Percentiles rank a stretch among this genome's conserved stretches.
phyloP scores from a whole-genome alignment of 2,113 vertebrate species.

The Tychaedon coryphoeus region DNA sequence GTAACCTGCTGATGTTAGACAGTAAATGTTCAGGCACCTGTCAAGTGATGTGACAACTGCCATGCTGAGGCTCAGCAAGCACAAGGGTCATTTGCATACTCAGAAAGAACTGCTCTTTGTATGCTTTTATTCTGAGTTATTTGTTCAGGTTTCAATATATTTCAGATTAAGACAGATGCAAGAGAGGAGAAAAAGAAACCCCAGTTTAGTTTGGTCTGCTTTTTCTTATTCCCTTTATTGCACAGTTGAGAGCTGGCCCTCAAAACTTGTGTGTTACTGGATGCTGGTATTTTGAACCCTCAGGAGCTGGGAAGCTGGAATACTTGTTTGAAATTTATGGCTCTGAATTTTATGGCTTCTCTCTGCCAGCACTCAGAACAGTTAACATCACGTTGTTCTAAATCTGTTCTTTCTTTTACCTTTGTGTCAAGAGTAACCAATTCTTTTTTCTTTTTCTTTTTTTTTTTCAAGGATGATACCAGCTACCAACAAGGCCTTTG shows the following conservation, averaged over 20 bases:
- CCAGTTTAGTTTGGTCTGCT: background rate
- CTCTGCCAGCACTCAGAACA: background rate
- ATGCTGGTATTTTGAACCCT: background rate
- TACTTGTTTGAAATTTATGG: background rate
- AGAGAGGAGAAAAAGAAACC: background rate
- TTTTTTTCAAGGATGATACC: slow-evolving; percentile 89
- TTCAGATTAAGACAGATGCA: background rate
- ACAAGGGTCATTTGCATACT: background rate
- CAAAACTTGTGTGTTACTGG: background rate
- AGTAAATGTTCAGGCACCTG: background rate
- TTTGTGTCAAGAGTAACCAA: background rate
- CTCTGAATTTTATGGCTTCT: background rate
- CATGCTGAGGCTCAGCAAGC: background rate
- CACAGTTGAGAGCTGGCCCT: background rate
- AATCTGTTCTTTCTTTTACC: background rate
- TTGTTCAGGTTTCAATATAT: background rate
- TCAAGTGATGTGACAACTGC: background rate
- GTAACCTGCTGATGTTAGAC: background rate
- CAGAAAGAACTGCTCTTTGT: background rate
- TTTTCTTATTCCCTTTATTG: background rate
- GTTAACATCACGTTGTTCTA: background rate
- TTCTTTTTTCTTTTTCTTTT: background rate
- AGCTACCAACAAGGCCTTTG: slow-evolving; percentile 89
- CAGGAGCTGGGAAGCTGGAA: background rate
- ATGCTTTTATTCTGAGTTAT: background rate